Evolutionary conservation across 2,797 vertebrate genomes (phyloP).

Genomic region (Pogoniulus pusillus): DNA sequence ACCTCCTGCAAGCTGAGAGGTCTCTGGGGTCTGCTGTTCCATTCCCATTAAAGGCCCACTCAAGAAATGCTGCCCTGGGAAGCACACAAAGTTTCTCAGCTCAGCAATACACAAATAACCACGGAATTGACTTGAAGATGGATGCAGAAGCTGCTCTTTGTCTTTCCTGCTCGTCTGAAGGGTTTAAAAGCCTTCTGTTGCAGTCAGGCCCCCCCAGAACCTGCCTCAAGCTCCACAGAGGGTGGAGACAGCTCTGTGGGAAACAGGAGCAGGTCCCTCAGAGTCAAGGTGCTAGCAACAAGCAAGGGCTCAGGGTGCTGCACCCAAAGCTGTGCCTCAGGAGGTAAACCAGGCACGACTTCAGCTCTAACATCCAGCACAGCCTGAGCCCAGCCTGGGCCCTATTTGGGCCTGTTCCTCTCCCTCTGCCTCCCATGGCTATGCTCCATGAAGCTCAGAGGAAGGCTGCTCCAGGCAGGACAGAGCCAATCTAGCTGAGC

Average conservation of each 20-base stretch:
- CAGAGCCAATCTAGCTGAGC: accelerated
- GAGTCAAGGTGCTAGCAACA: accelerated
- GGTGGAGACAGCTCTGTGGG: too few relatives aligned
- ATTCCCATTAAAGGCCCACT: background rate
- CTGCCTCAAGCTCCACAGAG: background rate
- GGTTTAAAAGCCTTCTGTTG: background rate
- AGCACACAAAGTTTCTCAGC: background rate
- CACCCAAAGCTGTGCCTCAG: accelerated
- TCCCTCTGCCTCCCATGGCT: accelerated
- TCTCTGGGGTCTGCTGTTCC: background rate
- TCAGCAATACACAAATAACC: too few relatives aligned
- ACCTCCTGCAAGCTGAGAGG: background rate
- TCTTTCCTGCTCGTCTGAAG: background rate
- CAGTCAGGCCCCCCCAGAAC: too few relatives aligned
- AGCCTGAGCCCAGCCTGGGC: background rate
- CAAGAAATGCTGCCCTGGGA: accelerated
- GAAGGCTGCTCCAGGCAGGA: background rate
- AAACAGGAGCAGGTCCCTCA: accelerated
- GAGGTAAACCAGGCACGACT: accelerated
- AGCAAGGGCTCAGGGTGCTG: background rate
- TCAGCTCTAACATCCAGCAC: background rate
- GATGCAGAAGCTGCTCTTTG: background rate
- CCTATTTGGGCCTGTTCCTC: background rate
- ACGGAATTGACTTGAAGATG: background rate
- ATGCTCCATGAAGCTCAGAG: too few relatives aligned